Conservation (phyloP, 2,797 vertebrate species). For the Cryptoprocta ferox region DNA sequence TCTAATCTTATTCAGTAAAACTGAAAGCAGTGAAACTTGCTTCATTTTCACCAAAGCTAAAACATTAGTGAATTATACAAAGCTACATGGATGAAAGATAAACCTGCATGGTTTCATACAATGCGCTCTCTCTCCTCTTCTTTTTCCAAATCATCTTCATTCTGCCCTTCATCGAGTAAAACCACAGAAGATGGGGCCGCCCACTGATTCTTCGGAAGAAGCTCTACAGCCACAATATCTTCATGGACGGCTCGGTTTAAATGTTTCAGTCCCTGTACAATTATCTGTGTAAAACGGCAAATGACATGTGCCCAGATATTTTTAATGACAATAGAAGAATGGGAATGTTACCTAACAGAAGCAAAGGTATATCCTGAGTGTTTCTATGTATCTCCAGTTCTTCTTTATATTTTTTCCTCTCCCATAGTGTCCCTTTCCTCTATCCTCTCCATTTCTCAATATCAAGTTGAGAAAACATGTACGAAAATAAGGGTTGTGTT, state of each 20-base stretch:
- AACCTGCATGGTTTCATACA: slow-evolving; percentile 83
- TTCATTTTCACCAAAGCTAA: neutral
- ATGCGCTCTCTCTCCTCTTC: slow-evolving; percentile 92
- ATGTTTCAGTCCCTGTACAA: slow-evolving; percentile 95
- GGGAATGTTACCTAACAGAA: neutral
- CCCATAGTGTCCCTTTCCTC: neutral
- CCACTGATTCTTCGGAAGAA: slow-evolving; percentile 92
- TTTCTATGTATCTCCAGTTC: neutral
- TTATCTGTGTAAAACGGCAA: slow-evolving; percentile 88
- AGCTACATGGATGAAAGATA: neutral
- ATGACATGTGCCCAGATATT: neutral
- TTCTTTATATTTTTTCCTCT: neutral
- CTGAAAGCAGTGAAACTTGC: neutral
- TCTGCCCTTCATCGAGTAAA: slow-evolving; percentile 94
- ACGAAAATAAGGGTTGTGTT: neutral
- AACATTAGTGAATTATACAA: neutral
- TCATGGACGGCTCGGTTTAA: slow-evolving; percentile 96
- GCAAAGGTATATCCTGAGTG: neutral
- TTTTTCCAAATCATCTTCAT: slow-evolving; percentile 90
- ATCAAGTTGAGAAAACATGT: neutral
- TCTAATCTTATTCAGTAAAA: slow-evolving; percentile 18
- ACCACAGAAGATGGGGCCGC: slow-evolving; percentile 94
- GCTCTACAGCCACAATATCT: slow-evolving; percentile 95
- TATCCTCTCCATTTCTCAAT: neutral
- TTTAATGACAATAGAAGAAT: slow-evolving; percentile 46